These are phyloP conservation scores for Zygaena filipendulae DNA, from an alignment of 2,888 invertebrate genomes.

Conservation along the genomic window DNA sequence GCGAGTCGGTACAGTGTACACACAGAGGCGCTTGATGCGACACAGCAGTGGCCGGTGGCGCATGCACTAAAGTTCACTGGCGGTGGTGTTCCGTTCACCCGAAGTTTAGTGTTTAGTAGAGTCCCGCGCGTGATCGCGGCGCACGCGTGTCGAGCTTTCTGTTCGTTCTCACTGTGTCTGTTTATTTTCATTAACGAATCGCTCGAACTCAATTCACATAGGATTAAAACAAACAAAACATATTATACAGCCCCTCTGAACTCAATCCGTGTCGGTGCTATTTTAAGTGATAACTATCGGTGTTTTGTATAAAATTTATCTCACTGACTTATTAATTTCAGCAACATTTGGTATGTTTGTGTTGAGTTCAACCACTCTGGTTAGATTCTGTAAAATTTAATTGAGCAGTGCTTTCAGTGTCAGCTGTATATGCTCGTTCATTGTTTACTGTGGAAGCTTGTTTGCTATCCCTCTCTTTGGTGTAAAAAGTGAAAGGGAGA, in stretches of 20 bases:
- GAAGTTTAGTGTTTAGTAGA: slow-evolving; percentile 40
- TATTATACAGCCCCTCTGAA: too few relatives aligned
- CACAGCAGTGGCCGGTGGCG: slow-evolving; percentile 26
- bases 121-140: slow-evolving; percentile 50
- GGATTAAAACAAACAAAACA: too few relatives aligned
- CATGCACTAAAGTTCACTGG: slow-evolving; percentile 39
- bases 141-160: slow-evolving; percentile 35
- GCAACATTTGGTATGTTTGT: too few relatives aligned
- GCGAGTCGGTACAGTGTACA: slow-evolving; percentile 16
- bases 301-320: too few relatives aligned
- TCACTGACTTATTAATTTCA: too few relatives aligned
- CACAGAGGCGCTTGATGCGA: slow-evolving; percentile 24
- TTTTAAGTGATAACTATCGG: too few relatives aligned
- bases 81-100: slow-evolving; percentile 30
- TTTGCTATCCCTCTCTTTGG: slow-evolving; percentile 42
- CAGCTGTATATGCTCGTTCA: slow-evolving; percentile 38
- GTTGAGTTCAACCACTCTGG: too few relatives aligned
- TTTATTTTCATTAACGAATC: slow-evolving; percentile 46
- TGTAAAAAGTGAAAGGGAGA: slow-evolving; percentile 55
- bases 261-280: too few relatives aligned
- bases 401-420: slow-evolving; percentile 56
- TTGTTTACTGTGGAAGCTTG: slow-evolving; percentile 14
- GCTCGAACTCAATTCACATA: slow-evolving; percentile 31
- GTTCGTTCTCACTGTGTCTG: slow-evolving; percentile 37
- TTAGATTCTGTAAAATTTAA: too few relatives aligned